A percentile compares a stretch with the other conserved stretches of the same genome.
These are phyloP conservation scores for Eulemur macaco DNA, from an alignment of 2,113 vertebrate species.

Conservation along the genomic window DNA sequence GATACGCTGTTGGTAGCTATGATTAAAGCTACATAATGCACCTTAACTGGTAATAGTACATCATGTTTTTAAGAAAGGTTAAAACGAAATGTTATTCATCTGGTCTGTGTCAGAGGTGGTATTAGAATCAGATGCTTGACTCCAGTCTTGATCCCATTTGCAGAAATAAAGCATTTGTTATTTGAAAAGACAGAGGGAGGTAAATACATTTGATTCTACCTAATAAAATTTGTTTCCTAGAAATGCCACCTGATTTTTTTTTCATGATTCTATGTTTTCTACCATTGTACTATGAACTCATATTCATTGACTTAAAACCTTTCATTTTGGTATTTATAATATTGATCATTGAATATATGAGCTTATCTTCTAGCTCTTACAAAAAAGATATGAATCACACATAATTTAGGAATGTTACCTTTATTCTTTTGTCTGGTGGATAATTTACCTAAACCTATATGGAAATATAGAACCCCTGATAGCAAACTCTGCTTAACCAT, in stretches of 20 bases:
- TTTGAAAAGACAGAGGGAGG: not conserved
- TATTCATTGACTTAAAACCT: not conserved
- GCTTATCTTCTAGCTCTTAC: not conserved
- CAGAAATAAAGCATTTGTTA: not conserved
- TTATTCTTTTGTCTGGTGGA: not conserved
- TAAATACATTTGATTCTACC: not conserved
- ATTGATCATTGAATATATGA: not conserved
- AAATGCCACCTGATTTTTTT: not conserved
- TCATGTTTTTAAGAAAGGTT: constrained; percentile 25
- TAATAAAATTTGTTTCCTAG: not conserved
- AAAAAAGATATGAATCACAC: not conserved
- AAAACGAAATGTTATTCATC: not conserved
- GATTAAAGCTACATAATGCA: not conserved
- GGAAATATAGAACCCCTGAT: not conserved
- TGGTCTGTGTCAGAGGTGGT: not conserved
- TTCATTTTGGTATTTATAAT: constrained; percentile 5
- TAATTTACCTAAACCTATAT: not conserved
- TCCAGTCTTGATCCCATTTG: not conserved
- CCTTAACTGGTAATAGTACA: constrained; percentile 9
- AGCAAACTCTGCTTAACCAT: not conserved
- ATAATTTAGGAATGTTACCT: not conserved
- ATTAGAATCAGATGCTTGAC: not conserved
- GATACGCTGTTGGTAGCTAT: not conserved
- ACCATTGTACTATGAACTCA: not conserved
- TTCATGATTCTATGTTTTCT: not conserved